A percentile compares a stretch with the other conserved stretches of the same genome.
These are phyloP conservation scores for Decapterus maruadsi DNA, from an alignment of 2,797 vertebrate genomes.

Conservation along the genomic window DNA sequence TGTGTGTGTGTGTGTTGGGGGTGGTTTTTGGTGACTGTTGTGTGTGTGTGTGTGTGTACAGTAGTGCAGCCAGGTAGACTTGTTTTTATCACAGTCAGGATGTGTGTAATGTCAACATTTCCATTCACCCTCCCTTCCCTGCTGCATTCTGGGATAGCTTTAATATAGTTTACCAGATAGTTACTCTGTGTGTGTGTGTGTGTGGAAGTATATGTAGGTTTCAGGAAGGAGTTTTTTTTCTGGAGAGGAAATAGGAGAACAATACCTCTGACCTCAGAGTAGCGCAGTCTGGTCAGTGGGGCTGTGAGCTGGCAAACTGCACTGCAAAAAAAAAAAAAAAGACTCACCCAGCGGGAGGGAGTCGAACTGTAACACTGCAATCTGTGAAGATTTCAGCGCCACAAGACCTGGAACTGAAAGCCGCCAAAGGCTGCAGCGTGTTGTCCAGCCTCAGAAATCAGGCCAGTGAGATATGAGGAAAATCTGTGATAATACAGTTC, in stretches of 20 bases:
- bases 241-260: slow-evolving; percentile 79
- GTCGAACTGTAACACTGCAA: neutral
- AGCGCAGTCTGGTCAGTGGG: slow-evolving; percentile 16
- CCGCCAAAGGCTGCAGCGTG: neutral
- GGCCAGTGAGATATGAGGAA: too few species aligned
- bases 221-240: slow-evolving; percentile 70
- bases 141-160: slow-evolving; percentile 25
- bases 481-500: too few species aligned
- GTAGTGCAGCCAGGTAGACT: slow-evolving; percentile 17
- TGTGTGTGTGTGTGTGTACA: slow-evolving; percentile 18
- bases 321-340: slow-evolving; percentile 39
- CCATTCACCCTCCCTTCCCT: slow-evolving; percentile 29
- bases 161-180: neutral
- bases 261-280: slow-evolving; percentile 67
- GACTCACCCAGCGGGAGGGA: slow-evolving; percentile 1
- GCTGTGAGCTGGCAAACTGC: slow-evolving; percentile 25
- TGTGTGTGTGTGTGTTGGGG: neutral
- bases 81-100: slow-evolving; percentile 49
- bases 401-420: slow-evolving; percentile 8
- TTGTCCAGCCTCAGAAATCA: too few species aligned
- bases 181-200: slow-evolving; percentile 24
- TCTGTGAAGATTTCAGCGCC: slow-evolving; percentile 5
- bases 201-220: slow-evolving; percentile 42
- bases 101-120: slow-evolving; percentile 69
- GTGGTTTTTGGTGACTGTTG: neutral